Conservation (phyloP, 2,888 invertebrate species). For the Apodemia mormo region DNA sequence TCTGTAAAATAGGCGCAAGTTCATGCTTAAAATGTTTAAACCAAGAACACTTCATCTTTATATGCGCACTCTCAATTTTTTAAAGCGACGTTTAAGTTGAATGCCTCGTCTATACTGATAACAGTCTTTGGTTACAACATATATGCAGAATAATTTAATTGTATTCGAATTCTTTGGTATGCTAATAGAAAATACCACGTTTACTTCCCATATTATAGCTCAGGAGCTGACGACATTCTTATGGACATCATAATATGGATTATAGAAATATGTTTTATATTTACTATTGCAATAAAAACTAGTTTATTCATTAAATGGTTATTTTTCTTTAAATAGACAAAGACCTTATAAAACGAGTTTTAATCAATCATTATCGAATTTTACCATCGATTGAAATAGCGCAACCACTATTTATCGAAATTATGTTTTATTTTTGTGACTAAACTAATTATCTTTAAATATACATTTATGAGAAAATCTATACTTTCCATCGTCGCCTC, state of each 20-base stretch:
- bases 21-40: too few relatives aligned
- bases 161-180: constrained; percentile 45
- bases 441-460: too few relatives aligned
- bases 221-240: constrained; percentile 9
- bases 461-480: too few relatives aligned
- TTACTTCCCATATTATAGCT: constrained; percentile 38
- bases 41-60: too few relatives aligned
- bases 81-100: neutral
- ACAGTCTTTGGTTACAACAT: constrained; percentile 41
- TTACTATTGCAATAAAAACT: neutral
- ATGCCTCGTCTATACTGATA: neutral
- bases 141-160: constrained; percentile 55
- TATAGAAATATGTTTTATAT: constrained; percentile 39
- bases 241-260: neutral
- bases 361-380: too few relatives aligned
- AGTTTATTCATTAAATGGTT: neutral
- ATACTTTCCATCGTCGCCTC: too few relatives aligned
- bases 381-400: too few relatives aligned
- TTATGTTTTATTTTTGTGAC: too few relatives aligned
- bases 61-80: too few relatives aligned
- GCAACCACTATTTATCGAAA: too few relatives aligned
- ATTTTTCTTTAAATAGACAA: neutral
- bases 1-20: too few relatives aligned
- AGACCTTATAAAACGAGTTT: too few relatives aligned
- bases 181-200: constrained; percentile 36